phyloP scores from a whole-genome alignment of 2,888 invertebrate genomes.

The Trissolcus brochymenae region DNA sequence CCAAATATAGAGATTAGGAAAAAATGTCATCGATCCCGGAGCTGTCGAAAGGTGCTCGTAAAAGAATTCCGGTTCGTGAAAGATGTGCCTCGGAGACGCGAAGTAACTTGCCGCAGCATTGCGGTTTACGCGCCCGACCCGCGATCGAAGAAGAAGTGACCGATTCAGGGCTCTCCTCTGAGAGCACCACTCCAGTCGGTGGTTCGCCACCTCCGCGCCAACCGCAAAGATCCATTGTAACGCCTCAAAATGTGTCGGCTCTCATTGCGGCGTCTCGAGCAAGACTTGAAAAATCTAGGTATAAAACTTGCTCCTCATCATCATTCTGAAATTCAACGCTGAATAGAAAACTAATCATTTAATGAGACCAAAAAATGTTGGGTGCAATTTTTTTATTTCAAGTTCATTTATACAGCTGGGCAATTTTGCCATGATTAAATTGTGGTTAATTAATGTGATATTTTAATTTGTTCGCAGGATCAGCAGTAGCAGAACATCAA shows the following conservation, averaged over 20 bases:
- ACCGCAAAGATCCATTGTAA: slow-evolving; percentile 55
- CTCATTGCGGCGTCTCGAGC: slow-evolving; percentile 64
- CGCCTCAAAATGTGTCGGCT: slow-evolving; percentile 58
- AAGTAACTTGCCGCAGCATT: slow-evolving; percentile 22
- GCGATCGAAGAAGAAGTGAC: slow-evolving; percentile 66
- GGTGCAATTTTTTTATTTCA: background rate
- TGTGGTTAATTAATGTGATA: background rate
- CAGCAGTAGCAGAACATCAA: slow-evolving; percentile 69
- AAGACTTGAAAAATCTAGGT: slow-evolving; percentile 66
- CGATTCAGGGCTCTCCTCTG: slow-evolving; percentile 74
- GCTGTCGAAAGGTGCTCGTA: slow-evolving; percentile 63
- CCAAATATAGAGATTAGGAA: slow-evolving; percentile 1
- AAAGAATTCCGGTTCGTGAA: slow-evolving; percentile 60
- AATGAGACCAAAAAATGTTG: background rate
- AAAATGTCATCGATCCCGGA: slow-evolving; percentile 60
- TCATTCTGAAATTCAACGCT: background rate
- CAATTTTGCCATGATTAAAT: background rate
- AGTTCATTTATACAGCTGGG: background rate
- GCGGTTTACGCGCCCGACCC: slow-evolving; percentile 47
- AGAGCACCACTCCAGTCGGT: slow-evolving; percentile 72
- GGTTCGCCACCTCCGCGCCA: slow-evolving; percentile 71
- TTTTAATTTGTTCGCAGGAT: slow-evolving; percentile 66
- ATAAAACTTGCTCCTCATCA: slow-evolving; percentile 24
- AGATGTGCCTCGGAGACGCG: slow-evolving; percentile 41
- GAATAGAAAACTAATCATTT: background rate